phyloP scores from a whole-genome alignment of 1,140 invertebrate genomes.

The Zaprionus gabonicus region DNA sequence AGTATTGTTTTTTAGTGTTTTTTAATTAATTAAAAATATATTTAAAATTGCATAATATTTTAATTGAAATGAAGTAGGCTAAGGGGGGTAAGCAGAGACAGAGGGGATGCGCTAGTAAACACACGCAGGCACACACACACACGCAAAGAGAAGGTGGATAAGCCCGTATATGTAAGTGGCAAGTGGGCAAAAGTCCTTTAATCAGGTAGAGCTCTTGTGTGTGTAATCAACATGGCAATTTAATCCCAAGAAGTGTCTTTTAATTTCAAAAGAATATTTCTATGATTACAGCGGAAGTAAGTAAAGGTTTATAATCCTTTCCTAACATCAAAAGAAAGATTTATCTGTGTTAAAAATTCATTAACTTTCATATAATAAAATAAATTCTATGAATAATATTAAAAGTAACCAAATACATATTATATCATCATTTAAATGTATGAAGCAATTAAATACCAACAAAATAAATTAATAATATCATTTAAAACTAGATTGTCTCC shows the following conservation, averaged over 20 bases:
- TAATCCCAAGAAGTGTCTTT: neutral
- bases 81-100: neutral
- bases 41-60: slow-evolving; percentile 71
- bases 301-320: neutral
- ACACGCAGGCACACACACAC: neutral
- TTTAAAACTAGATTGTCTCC: neutral
- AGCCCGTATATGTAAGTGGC: neutral
- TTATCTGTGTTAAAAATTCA: no score
- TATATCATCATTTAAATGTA: neutral
- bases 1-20: slow-evolving; percentile 66
- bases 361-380: no score
- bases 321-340: no score
- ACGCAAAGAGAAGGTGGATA: neutral
- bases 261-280: slow-evolving; percentile 5
- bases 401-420: neutral
- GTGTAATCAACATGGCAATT: neutral
- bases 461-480: neutral
- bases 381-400: no score
- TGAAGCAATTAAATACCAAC: neutral
- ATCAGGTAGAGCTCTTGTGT: neutral
- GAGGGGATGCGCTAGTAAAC: neutral
- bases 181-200: neutral
- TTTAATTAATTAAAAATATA: slow-evolving; percentile 81
- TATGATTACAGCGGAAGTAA: neutral
- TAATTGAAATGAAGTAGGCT: slow-evolving; percentile 58